Conservation (phyloP, 2,113 vertebrate genomes). For the Pteropus alecto region DNA sequence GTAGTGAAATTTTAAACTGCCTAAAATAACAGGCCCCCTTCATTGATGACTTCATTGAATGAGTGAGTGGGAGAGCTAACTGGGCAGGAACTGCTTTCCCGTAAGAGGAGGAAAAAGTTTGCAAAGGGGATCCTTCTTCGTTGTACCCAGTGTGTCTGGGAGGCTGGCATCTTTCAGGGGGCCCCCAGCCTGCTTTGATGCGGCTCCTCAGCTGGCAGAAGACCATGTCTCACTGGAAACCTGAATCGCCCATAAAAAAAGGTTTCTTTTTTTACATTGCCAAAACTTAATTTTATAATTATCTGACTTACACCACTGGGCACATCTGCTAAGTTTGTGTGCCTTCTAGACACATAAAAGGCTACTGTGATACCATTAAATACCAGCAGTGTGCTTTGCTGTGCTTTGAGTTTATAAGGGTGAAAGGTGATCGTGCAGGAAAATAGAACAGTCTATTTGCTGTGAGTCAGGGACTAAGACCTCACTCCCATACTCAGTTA, state of each 20-base stretch:
- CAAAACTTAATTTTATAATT: constrained; percentile 69
- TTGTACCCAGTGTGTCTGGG: neutral
- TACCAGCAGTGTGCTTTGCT: constrained; percentile 78
- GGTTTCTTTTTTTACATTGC: constrained; percentile 58
- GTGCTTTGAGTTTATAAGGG: constrained; percentile 82
- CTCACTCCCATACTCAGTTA: constrained; percentile 85
- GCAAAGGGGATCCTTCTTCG: neutral
- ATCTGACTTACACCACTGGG: constrained; percentile 42
- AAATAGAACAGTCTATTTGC: constrained; percentile 85
- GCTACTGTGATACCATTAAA: constrained; percentile 76
- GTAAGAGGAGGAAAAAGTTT: constrained; percentile 66
- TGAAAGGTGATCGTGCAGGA: constrained; percentile 84
- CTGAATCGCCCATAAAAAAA: neutral
- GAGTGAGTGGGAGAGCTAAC: constrained; percentile 68
- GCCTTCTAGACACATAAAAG: constrained; percentile 68
- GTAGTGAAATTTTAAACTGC: constrained; percentile 80
- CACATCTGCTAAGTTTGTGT: constrained; percentile 55
- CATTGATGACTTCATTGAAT: constrained; percentile 81
- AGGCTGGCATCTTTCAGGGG: neutral
- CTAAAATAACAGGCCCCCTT: constrained; percentile 80
- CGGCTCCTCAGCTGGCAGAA: neutral
- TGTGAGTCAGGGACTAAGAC: constrained; percentile 82
- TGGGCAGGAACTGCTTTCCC: constrained; percentile 45
- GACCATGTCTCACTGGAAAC: neutral
- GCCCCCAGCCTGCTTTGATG: neutral